Conservation (phyloP, 2,797 vertebrate genomes). For the Peromyscus attwateri region DNA sequence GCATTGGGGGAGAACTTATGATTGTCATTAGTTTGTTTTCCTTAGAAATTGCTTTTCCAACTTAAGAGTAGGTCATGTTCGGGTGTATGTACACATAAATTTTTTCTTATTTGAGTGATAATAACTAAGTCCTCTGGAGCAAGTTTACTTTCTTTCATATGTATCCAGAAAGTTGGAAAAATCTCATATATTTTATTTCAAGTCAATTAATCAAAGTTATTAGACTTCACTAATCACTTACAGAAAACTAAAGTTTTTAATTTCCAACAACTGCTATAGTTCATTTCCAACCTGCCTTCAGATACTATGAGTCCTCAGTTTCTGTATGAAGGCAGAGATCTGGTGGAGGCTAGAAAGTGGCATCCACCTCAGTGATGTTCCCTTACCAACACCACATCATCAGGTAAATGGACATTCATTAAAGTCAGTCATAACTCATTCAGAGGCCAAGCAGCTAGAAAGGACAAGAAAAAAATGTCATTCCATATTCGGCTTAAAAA, state of each 20-base stretch:
- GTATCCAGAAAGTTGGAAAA: constrained; percentile 69
- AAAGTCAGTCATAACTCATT: neutral
- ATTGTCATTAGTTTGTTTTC: neutral
- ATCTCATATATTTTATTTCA: constrained; percentile 54
- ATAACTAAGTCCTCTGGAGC: constrained; percentile 50
- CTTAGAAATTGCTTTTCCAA: neutral
- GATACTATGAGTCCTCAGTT: neutral
- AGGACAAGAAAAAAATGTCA: neutral
- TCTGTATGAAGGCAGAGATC: neutral
- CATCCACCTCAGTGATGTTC: neutral
- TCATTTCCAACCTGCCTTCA: constrained; percentile 11
- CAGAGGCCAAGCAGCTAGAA: accelerated
- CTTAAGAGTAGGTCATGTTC: neutral
- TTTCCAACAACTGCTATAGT: constrained; percentile 59
- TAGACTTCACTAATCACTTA: constrained; percentile 68
- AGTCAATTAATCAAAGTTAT: constrained; percentile 73
- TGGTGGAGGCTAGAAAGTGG: neutral
- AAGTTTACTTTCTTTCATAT: constrained; percentile 65
- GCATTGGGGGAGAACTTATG: neutral
- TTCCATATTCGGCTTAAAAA: neutral
- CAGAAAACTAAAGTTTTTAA: constrained; percentile 41
- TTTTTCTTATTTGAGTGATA: constrained; percentile 38
- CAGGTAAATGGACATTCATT: neutral
- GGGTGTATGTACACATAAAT: neutral
- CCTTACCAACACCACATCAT: neutral